Base-by-base conservation (phyloP, 2,797 vertebrate species). In the Eulemur rubriventer region DNA sequence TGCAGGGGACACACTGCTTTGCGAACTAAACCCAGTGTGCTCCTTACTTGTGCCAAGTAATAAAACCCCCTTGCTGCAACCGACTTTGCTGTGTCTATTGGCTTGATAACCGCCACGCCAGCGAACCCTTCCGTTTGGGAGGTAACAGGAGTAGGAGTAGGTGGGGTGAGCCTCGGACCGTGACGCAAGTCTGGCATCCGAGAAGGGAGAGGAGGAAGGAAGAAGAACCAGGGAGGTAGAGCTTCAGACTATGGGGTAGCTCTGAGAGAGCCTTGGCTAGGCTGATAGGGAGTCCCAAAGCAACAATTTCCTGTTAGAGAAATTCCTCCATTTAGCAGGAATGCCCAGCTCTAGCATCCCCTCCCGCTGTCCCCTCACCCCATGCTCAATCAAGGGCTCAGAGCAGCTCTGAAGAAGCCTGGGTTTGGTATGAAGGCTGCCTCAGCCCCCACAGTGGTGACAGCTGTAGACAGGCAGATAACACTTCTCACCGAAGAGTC, bases 351-450 rank as follows among this genome's bases (percentile, higher is more conserved):
- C 8, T 52, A 52, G 30, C 16, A 38, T 69, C 8, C 26, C 12
- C 11, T 28, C 1, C 12, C 4, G 17, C 1, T 52, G 28, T 7
- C 6, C 1, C 1, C 17, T 7, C 12, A 70, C 7, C 4, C 20
- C n/a, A 33, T 0, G 50, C 16, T 50, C 35, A 20, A 16, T 57
- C 70, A 67, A 4, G 50, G 87, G 48, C 76, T 50, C 12, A 30
- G 30, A 82, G 73, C 55, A 59, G 50, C 63, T 91, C 43, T 57
- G 83, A 73, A 41, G 38, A 38, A 95, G n/a, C 1, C 0, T 6
- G 61, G 41, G 20, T 57, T 79, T 46, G 46, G 38, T 79, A 16
- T 69, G 38, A 35, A 63, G 38, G 79, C 63, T 9, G 0, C 46
- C 30, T 10, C 11, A 50, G 70, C 10, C 35, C 20, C 43, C n/a